These are phyloP conservation scores for Caloenas nicobarica DNA, from an alignment of 2,113 vertebrate genomes.

Conservation along the genomic window DNA sequence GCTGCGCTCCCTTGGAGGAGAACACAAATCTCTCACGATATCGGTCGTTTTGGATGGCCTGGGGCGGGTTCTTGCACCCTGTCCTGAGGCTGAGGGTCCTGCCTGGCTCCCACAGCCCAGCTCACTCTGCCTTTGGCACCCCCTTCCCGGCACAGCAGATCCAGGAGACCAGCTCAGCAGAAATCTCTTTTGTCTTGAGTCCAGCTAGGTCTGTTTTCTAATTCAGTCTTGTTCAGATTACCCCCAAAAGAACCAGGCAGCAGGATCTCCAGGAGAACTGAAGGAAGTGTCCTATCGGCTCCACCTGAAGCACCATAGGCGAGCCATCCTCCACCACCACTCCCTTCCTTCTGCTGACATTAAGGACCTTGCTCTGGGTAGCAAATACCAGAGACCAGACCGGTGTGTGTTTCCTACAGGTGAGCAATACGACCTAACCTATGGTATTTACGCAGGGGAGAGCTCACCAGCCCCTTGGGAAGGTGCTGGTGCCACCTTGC, in stretches of 20 bases:
- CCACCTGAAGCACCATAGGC: neutral
- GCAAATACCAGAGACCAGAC: neutral
- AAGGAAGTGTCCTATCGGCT: neutral
- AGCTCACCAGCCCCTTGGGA: neutral
- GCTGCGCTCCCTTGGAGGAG: neutral
- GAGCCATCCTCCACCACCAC: neutral
- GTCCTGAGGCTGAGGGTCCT: rapidly evolving
- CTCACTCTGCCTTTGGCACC: neutral
- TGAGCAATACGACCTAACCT: neutral
- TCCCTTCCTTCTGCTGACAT: neutral
- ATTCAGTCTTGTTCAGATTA: neutral
- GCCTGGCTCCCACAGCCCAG: neutral
- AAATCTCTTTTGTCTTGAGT: neutral
- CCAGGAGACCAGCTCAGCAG: neutral
- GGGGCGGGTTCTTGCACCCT: neutral
- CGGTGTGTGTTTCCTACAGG: neutral
- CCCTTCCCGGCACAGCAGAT: rapidly evolving
- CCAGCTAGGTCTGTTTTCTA: neutral
- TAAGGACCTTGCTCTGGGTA: neutral
- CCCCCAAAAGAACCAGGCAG: neutral
- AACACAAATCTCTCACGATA: neutral
- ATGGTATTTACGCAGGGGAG: neutral
- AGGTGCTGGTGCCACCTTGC: neutral
- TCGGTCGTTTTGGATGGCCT: rapidly evolving
- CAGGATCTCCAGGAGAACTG: neutral